Evolutionary conservation across 1,140 invertebrate species (phyloP), one percentile per base, ranked within the genome.

Genomic region (Pseudoatta argentina): DNA sequence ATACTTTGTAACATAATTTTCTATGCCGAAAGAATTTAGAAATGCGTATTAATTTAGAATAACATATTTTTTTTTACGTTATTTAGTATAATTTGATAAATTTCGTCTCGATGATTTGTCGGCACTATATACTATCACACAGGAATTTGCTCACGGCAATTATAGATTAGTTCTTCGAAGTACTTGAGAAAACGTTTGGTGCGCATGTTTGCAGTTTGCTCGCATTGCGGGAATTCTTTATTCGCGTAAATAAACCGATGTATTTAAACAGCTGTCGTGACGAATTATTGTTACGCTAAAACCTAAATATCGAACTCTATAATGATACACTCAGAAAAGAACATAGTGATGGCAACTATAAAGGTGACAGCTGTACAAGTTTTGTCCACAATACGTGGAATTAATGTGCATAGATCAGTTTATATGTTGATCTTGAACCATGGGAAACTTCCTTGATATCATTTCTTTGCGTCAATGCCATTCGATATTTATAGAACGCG

Each of bases 241-340:
- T 61, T 69, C 12, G 71, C 30, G 8, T 30, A 27, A 73, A 79
- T 63, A 87, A 87, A 57, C 78, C 4, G 12, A 2, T 0, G 18
- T 89, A 53, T 89, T 89, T 89, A 67, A 72, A 89, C 88, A 89
- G 61, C 61, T 89, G 88, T 75, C 7, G 16, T 0, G 1, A 6
- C 10, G 67, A 66, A 53, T 75, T 27, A 64, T 57, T 53, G 16
- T 59, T 48, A n/a, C 48, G 3, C 14, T 18, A 53, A 67, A 48
- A 79, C 67, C 1, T 39, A 53, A 71, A 69, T 69, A 76, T 18
- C 55, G 63, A 66, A 72, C 27, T 51, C 8, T 44, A 30, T 67
- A 57, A 71, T 51, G 64, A 85, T 76, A 39, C 34, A 34, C 7
- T 44, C 8, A 44, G 10, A 44, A 44, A 44, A 44, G 8, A 39